Evolutionary conservation across 2,888 invertebrate genomes (phyloP).

Genomic region (Galeruca laticollis): DNA sequence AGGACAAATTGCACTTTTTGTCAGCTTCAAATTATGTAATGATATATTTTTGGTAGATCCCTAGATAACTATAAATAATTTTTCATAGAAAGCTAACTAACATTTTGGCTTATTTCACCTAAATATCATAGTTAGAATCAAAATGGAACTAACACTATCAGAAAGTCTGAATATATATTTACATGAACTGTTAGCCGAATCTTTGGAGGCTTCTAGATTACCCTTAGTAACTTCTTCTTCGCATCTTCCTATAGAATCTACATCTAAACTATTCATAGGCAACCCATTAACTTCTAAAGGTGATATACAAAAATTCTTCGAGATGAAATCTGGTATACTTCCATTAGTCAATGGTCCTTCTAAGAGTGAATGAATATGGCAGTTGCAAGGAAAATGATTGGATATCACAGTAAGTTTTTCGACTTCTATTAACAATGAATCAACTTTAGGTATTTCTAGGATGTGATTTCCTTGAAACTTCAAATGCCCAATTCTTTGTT

Average conservation of each 20-base stretch:
- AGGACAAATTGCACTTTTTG: not conserved
- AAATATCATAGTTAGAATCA: conserved; percentile 36
- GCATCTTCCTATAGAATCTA: conserved; percentile 76
- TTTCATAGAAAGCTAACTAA: not conserved
- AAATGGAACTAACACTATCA: conserved; percentile 45
- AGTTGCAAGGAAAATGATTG: conserved; percentile 91
- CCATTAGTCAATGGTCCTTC: conserved; percentile 81
- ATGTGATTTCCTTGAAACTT: conserved; percentile 88
- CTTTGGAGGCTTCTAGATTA: conserved; percentile 71
- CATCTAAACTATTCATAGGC: conserved; percentile 77
- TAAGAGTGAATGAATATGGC: conserved; percentile 82
- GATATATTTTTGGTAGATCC: not conserved
- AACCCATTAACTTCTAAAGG: conserved; percentile 86
- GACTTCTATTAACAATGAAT: conserved; percentile 78
- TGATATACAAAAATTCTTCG: conserved; percentile 87
- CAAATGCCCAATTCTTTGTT: conserved; percentile 78
- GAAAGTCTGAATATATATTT: conserved; percentile 45
- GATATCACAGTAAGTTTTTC: conserved; percentile 78
- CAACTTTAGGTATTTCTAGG: conserved; percentile 78
- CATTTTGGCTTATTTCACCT: conserved; percentile 53
- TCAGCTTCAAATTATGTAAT: not conserved
- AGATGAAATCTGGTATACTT: conserved; percentile 75
- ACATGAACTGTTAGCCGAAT: conserved; percentile 41
- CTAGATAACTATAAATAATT: not conserved
- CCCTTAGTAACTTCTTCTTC: conserved; percentile 77